These are phyloP conservation scores for Polydrusus tereticollis DNA, from an alignment of 2,888 invertebrate species.

Conservation along the genomic window DNA sequence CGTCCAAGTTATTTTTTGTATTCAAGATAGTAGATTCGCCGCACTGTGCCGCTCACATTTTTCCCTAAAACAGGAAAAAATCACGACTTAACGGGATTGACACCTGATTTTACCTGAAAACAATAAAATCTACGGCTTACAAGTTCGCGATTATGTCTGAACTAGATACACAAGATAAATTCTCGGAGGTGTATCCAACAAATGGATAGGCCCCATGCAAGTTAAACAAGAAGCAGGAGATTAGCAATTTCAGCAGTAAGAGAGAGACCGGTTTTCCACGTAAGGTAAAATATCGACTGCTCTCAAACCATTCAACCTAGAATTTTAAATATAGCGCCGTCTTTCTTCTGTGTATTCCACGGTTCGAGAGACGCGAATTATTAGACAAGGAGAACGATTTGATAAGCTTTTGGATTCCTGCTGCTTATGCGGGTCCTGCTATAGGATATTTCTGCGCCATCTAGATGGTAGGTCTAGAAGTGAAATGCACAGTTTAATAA, in stretches of 20 bases:
- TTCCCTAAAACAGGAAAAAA: conserved; percentile 20
- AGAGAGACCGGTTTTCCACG: conserved; percentile 48
- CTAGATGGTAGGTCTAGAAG: neutral
- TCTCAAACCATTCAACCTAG: conserved; percentile 51
- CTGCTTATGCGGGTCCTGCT: conserved; percentile 20
- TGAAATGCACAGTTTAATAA: neutral
- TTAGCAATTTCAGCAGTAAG: conserved; percentile 13
- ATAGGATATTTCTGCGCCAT: neutral
- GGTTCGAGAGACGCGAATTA: conserved; percentile 26
- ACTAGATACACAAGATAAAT: conserved; percentile 60
- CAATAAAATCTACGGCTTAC: conserved; percentile 51
- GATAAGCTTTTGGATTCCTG: conserved; percentile 37
- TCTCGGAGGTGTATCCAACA: conserved; percentile 49
- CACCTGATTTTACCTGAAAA: conserved; percentile 48
- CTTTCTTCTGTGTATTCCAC: conserved; percentile 53
- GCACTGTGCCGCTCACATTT: neutral
- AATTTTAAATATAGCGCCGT: conserved; percentile 51
- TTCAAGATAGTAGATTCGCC: neutral
- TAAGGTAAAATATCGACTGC: conserved; percentile 41
- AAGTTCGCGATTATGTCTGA: conserved; percentile 57
- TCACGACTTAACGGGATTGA: conserved; percentile 28
- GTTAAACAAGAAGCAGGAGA: conserved; percentile 46
- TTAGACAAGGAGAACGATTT: conserved; percentile 37
- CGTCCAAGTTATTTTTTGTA: neutral
- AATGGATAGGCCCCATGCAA: conserved; percentile 48